These are phyloP conservation scores for Gallinago undulata DNA, from an alignment of 2,113 vertebrate genomes.

Conservation along the genomic window DNA sequence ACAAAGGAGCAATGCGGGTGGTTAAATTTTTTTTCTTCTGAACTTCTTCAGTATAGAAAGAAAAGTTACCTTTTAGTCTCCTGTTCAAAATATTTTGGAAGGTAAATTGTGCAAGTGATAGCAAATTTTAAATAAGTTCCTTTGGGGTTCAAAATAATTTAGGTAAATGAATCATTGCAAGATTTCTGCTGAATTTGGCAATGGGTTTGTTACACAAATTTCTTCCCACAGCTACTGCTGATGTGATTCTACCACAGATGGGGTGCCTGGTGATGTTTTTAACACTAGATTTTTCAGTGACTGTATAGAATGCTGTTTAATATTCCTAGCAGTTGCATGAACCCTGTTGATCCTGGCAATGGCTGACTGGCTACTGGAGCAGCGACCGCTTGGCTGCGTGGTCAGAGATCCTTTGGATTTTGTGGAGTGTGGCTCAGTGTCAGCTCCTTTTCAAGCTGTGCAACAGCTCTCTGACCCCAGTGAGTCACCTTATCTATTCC, in stretches of 20 bases:
- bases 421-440: rapidly evolving
- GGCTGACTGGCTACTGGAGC: not conserved
- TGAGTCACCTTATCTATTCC: not conserved
- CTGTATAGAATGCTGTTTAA: not conserved
- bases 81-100: not conserved
- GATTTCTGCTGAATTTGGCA: not conserved
- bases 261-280: not conserved
- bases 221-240: not conserved
- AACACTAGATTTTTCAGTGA: not conserved
- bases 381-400: not conserved
- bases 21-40: not conserved
- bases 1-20: not conserved
- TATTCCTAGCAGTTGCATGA: not conserved
- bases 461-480: not conserved
- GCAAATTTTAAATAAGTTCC: not conserved
- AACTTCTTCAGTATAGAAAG: not conserved
- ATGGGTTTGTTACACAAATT: not conserved
- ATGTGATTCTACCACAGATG: not conserved
- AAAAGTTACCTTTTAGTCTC: not conserved
- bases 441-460: not conserved
- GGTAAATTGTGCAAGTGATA: not conserved
- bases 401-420: not conserved
- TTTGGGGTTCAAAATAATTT: not conserved
- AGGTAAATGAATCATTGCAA: not conserved
- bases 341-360: not conserved